Conservation (phyloP, 2,113 vertebrate species). For the Rhinolophus ferrumequinum region DNA sequence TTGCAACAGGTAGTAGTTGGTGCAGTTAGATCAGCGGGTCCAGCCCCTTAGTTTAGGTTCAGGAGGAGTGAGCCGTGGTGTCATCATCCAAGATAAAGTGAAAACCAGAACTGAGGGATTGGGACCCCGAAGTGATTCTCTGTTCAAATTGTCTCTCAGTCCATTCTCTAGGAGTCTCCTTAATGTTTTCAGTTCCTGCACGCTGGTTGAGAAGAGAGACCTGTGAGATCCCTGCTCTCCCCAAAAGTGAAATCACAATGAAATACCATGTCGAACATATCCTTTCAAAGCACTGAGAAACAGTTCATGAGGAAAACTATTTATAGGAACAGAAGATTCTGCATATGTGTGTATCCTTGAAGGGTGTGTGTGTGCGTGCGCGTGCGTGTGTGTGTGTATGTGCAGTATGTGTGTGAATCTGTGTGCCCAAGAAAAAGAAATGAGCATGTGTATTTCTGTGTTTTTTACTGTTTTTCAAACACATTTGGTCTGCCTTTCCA, state of each 20-base stretch:
- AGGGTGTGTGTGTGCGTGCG: neutral
- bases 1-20: neutral
- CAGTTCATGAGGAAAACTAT: neutral
- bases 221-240: neutral
- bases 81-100: neutral
- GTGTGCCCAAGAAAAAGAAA: neutral
- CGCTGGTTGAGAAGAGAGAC: neutral
- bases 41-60: neutral
- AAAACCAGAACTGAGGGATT: neutral
- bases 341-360: neutral
- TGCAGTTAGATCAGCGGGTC: neutral
- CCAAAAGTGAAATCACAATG: neutral
- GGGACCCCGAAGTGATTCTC: neutral
- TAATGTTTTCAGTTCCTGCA: neutral
- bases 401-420: neutral
- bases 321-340: neutral
- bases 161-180: neutral
- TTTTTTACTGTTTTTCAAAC: slow-evolving; percentile 11
- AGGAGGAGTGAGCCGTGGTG: neutral
- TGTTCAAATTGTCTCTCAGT: neutral
- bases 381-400: neutral
- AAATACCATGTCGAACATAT: neutral
- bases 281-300: neutral
- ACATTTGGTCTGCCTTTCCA: neutral
- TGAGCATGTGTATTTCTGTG: neutral